A percentile compares a stretch with the other conserved stretches of the same genome.
phyloP scores from a whole-genome alignment of 1,140 invertebrate genomes.

The Zeugodacus cucurbitae region DNA sequence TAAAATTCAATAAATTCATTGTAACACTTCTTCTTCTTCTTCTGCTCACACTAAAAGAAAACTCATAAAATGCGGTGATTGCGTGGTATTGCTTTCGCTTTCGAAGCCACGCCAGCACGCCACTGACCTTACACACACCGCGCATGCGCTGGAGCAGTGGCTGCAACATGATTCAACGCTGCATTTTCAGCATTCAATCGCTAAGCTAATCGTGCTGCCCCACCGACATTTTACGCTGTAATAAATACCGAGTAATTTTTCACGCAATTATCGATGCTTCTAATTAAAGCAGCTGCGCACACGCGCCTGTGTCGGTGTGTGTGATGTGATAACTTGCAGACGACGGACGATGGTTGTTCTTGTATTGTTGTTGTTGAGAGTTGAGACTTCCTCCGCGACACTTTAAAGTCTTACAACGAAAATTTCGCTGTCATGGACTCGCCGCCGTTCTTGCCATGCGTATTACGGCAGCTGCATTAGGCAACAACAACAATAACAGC shows the following conservation, averaged over 20 bases:
- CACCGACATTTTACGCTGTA: neutral
- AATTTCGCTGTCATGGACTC: neutral
- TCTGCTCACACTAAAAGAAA: no score
- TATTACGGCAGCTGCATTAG: neutral
- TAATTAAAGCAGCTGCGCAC: neutral
- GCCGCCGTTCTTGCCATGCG: neutral
- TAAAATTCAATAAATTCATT: neutral
- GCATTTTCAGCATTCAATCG: neutral
- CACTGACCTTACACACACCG: neutral
- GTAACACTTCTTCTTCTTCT: no score
- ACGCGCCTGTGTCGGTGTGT: neutral
- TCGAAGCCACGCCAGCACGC: neutral
- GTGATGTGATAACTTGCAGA: neutral
- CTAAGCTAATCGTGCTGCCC: neutral
- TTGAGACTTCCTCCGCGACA: neutral
- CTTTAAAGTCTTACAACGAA: neutral
- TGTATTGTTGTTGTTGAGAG: neutral
- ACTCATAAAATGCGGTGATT: neutral
- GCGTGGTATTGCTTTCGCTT: neutral
- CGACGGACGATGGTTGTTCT: neutral
- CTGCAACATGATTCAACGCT: neutral
- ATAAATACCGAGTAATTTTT: neutral
- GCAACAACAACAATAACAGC: neutral
- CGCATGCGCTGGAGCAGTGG: neutral
- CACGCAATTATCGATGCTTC: conserved; percentile 7